These are phyloP conservation scores for Meteorus colon DNA, from an alignment of 2,888 invertebrate genomes.

Conservation along the genomic window DNA sequence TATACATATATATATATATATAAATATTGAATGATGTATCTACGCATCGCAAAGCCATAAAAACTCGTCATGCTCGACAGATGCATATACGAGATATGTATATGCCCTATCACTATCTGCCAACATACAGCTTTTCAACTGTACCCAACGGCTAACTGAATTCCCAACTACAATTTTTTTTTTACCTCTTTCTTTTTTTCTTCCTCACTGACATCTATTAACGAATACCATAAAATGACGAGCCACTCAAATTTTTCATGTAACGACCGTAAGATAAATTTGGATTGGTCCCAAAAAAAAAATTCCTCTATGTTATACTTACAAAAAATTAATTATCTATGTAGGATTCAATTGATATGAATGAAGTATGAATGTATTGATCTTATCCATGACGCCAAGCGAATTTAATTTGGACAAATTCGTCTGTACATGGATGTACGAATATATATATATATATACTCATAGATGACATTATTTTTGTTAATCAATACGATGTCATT, in stretches of 20 bases:
- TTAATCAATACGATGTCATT: constrained; percentile 61
- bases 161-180: constrained; percentile 69
- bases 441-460: background rate
- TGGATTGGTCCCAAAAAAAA: background rate
- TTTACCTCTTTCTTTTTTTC: constrained; percentile 64
- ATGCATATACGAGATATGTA: constrained; percentile 62
- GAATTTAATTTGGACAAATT: constrained; percentile 34
- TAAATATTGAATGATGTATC: constrained; percentile 71
- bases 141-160: constrained; percentile 61
- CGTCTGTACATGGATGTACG: background rate
- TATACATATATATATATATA: background rate
- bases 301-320: background rate
- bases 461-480: constrained; percentile 49
- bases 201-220: constrained; percentile 37
- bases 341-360: background rate
- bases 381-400: constrained; percentile 55
- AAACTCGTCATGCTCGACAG: constrained; percentile 71
- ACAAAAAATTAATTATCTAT: background rate
- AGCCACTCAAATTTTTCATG: background rate
- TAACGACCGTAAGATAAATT: background rate
- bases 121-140: constrained; percentile 58
- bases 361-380: background rate
- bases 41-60: constrained; percentile 72
- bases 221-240: background rate
- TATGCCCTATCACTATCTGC: constrained; percentile 71